These are phyloP conservation scores for Notechis scutatus DNA, from an alignment of 2,113 vertebrate genomes.

Conservation along the genomic window DNA sequence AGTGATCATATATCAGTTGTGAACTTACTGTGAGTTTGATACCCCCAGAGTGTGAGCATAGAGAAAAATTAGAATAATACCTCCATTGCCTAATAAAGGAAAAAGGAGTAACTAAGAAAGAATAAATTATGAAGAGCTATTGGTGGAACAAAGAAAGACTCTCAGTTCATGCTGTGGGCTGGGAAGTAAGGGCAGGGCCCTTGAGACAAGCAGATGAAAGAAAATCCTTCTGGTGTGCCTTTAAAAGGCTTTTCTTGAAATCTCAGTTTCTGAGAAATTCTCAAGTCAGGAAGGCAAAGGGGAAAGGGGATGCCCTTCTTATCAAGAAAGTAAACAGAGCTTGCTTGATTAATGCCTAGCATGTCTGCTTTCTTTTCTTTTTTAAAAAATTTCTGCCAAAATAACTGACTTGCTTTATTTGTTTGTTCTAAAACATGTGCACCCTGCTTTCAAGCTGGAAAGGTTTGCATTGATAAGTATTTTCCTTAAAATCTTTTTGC, in stretches of 20 bases:
- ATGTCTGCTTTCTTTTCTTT: not conserved
- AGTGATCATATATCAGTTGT: not conserved
- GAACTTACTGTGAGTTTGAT: not conserved
- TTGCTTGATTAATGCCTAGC: slow-evolving; percentile 8
- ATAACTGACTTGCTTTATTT: not conserved
- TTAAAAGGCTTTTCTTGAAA: slow-evolving; percentile 8
- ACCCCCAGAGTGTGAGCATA: not conserved
- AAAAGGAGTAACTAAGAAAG: not conserved
- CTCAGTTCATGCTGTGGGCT: not conserved
- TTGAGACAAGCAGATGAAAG: slow-evolving; percentile 16
- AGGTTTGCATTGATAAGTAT: not conserved
- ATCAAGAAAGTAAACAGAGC: slow-evolving; percentile 19
- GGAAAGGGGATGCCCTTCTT: slow-evolving; percentile 21
- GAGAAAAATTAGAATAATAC: not conserved
- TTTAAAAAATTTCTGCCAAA: not conserved
- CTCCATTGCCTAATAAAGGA: not conserved
- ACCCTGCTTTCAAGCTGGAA: not conserved
- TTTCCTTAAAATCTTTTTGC: not conserved
- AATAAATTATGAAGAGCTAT: not conserved
- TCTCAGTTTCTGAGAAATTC: slow-evolving; percentile 14
- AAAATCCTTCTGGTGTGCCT: not conserved
- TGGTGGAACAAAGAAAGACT: not conserved
- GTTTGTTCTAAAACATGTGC: not conserved
- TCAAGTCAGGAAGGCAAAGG: slow-evolving; percentile 8
- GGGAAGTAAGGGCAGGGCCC: not conserved